phyloP scores from a whole-genome alignment of 2,113 vertebrate species.

The Epinephelus fuscoguttatus region DNA sequence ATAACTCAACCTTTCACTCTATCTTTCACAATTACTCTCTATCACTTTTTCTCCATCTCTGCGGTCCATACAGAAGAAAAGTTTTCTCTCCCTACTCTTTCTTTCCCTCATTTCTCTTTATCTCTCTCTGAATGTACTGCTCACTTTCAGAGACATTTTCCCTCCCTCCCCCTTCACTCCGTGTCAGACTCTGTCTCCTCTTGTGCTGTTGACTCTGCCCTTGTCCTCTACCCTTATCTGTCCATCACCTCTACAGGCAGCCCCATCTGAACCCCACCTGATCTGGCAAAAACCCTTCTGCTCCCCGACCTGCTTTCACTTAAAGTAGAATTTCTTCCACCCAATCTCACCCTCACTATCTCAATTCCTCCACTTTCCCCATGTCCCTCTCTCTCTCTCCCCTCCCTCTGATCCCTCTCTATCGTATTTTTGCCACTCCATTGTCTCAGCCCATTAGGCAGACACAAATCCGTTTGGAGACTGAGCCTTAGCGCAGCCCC shows the following conservation, averaged over 20 bases:
- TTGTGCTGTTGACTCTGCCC: conserved; percentile 9
- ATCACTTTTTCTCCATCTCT: conserved; percentile 34
- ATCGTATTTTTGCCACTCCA: conserved; percentile 71
- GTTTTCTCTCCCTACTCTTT: conserved; percentile 7
- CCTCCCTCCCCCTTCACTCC: background rate
- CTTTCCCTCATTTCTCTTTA: conserved; percentile 7
- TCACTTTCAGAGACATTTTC: conserved; percentile 10
- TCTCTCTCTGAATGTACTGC: background rate
- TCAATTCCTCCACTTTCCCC: conserved; percentile 44
- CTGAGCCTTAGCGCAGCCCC: conserved; percentile 45
- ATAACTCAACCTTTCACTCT: conserved; percentile 25
- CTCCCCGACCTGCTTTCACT: conserved; percentile 22
- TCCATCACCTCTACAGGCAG: conserved; percentile 29
- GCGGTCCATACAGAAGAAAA: background rate
- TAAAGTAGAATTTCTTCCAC: conserved; percentile 43
- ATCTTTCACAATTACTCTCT: conserved; percentile 24
- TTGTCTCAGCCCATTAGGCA: conserved; percentile 81
- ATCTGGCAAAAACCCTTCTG: conserved; percentile 6
- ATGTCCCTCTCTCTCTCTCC: conserved; percentile 11
- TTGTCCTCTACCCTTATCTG: conserved; percentile 39
- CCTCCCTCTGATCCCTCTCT: conserved; percentile 58
- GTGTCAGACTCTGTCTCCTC: conserved; percentile 29
- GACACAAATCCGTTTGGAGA: conserved; percentile 80
- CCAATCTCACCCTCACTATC: conserved; percentile 49
- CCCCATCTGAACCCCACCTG: background rate